phyloP scores from a whole-genome alignment of 2,888 invertebrate genomes.

The Rhodophaea formosa region DNA sequence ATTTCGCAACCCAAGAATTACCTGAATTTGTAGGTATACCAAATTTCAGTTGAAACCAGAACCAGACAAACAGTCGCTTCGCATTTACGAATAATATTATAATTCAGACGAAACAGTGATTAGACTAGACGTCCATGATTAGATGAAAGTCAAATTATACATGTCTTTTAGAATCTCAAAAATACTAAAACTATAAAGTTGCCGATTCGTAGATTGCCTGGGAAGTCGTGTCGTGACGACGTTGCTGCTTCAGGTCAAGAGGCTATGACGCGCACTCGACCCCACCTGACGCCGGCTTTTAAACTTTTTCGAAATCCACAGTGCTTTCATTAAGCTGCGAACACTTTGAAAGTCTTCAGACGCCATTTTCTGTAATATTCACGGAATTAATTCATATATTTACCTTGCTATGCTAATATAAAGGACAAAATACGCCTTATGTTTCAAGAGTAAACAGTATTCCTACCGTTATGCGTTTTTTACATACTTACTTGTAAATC shows the following conservation, averaged over 20 bases:
- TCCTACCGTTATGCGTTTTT: no score
- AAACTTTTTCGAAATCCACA: constrained; percentile 66
- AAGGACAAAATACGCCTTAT: background rate
- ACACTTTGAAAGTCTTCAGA: constrained; percentile 42
- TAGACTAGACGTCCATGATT: no score
- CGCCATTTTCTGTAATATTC: constrained; percentile 40
- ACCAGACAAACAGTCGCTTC: no score
- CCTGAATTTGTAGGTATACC: no score
- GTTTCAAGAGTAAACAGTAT: background rate
- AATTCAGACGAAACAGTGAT: no score
- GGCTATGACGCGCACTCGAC: constrained; percentile 69
- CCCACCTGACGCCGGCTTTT: constrained; percentile 61
- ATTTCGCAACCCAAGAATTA: no score
- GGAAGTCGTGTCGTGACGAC: constrained; percentile 22
- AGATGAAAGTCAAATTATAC: no score
- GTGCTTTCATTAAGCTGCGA: constrained; percentile 66
- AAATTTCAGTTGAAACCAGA: no score
- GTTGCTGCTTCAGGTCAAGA: constrained; percentile 58
- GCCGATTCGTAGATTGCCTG: background rate
- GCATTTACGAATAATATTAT: no score
- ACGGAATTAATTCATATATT: constrained; percentile 29
- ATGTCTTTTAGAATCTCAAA: no score
- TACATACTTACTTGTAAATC: no score
- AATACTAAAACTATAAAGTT: background rate
- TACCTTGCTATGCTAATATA: background rate